Conservation (phyloP, 1,140 invertebrate species). For the Papilio xuthus region DNA sequence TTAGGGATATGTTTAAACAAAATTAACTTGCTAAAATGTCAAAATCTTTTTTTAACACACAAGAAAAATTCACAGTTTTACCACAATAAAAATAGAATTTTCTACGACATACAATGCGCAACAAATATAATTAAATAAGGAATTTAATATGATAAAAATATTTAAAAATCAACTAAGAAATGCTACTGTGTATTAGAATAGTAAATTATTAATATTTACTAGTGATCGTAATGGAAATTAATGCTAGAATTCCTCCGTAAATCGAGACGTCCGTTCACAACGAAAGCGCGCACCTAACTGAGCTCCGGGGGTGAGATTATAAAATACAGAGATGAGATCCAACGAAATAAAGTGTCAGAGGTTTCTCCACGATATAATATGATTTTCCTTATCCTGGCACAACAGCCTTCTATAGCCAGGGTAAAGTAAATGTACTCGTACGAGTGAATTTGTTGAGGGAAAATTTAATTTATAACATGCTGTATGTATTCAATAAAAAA, state of each 20-base stretch:
- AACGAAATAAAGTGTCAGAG: slow-evolving; percentile 16
- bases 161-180: neutral
- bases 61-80: neutral
- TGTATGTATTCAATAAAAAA: neutral
- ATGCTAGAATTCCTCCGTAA: neutral
- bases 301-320: slow-evolving; percentile 11
- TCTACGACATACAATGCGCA: no score
- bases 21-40: neutral
- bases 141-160: neutral
- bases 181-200: neutral
- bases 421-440: neutral
- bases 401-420: slow-evolving; percentile 5
- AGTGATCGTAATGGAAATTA: neutral
- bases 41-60: neutral
- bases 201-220: neutral
- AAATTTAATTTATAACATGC: neutral
- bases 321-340: slow-evolving; percentile 2
- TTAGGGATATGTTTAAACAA: neutral
- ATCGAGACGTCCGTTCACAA: neutral
- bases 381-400: slow-evolving; percentile 21
- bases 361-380: slow-evolving; percentile 13
- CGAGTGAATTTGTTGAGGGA: neutral
- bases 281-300: slow-evolving; percentile 26
- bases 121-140: no score
- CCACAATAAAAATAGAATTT: no score